Percentiles rank a stretch among this genome's conserved stretches.
Conservation (phyloP, 2,888 invertebrate species). For the Lithophane ornitopus region DNA sequence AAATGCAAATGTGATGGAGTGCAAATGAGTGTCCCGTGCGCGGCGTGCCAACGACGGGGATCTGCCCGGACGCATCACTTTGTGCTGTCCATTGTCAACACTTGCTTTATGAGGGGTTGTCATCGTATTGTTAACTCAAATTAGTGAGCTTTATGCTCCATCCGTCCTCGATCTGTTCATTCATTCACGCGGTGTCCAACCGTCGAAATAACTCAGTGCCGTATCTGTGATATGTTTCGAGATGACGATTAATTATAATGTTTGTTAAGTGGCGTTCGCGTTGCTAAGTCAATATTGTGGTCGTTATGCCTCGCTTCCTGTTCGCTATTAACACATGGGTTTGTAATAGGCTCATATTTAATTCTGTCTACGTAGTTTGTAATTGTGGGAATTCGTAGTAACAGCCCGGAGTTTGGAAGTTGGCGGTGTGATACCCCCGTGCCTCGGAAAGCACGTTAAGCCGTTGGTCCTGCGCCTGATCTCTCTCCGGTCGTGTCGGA, state of each 20-base stretch:
- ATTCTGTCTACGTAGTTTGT: constrained; percentile 31
- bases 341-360: constrained; percentile 35
- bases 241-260: constrained; percentile 64
- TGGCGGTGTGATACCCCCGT: too few relatives aligned
- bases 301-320: constrained; percentile 57
- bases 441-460: too few relatives aligned
- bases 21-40: constrained; percentile 77
- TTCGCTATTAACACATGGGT: constrained; percentile 50
- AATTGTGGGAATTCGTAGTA: too few relatives aligned
- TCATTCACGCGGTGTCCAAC: constrained; percentile 60
- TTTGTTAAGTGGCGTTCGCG: constrained; percentile 53
- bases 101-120: constrained; percentile 73
- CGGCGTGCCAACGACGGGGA: constrained; percentile 69
- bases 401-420: too few relatives aligned
- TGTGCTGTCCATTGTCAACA: constrained; percentile 71
- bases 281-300: constrained; percentile 53
- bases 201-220: constrained; percentile 66
- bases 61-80: constrained; percentile 75
- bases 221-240: constrained; percentile 61
- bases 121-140: constrained; percentile 64
- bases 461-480: too few relatives aligned
- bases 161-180: constrained; percentile 58
- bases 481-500: too few relatives aligned
- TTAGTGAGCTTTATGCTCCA: constrained; percentile 63
- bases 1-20: constrained; percentile 78